Evolutionary conservation across 2,797 vertebrate genomes (phyloP).

Genomic region (Gila robusta): DNA sequence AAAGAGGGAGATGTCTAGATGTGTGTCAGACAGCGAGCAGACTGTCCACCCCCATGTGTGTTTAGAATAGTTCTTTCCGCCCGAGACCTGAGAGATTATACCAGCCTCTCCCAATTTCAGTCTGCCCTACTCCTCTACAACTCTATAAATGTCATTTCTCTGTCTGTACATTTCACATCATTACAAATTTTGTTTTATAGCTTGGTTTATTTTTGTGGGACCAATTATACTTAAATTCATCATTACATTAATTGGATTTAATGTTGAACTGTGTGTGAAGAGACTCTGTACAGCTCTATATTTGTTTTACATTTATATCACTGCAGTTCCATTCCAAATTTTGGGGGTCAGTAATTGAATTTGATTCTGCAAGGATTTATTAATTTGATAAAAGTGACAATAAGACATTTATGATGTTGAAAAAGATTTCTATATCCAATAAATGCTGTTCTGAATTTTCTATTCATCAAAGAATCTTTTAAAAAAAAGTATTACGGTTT

Average conservation of each 20-base stretch:
- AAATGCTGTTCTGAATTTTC: not conserved
- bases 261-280: not conserved
- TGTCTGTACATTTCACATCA: slow-evolving; percentile 7
- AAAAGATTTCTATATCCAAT: not conserved
- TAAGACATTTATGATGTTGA: not conserved
- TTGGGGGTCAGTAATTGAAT: not conserved
- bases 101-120: slow-evolving; percentile 52
- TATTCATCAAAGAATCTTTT: not conserved
- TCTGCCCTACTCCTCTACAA: slow-evolving; percentile 32
- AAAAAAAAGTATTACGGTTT: not conserved
- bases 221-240: not conserved
- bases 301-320: not conserved
- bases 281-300: not conserved
- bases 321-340: not conserved
- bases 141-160: slow-evolving; percentile 37
- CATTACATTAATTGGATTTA: not conserved
- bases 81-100: slow-evolving; percentile 41
- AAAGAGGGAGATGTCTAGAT: slow-evolving; percentile 16
- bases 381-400: not conserved
- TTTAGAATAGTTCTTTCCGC: slow-evolving; percentile 34
- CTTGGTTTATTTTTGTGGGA: slow-evolving; percentile 10
- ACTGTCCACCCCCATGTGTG: slow-evolving; percentile 72
- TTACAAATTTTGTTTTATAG: not conserved
- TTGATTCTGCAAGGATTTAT: not conserved
- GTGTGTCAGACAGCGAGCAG: slow-evolving; percentile 41